phyloP scores from a whole-genome alignment of 2,888 invertebrate genomes.

The Exocentrus adspersus region DNA sequence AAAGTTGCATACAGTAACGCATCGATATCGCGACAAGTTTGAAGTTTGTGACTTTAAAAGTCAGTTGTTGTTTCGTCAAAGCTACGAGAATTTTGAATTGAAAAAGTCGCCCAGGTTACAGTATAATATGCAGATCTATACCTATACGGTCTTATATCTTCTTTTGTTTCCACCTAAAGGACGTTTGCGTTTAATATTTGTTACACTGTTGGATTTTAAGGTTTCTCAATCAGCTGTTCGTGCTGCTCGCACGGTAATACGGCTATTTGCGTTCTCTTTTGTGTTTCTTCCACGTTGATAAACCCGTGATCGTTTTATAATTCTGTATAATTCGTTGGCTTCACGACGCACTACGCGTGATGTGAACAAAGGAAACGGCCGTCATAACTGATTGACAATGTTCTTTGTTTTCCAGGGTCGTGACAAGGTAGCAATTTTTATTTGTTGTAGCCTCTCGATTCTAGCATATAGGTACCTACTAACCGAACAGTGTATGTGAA shows the following conservation, averaged over 20 bases:
- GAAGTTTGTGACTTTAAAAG: too few species aligned
- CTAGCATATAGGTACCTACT: too few species aligned
- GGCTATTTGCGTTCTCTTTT: conserved; percentile 15
- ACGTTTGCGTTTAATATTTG: not conserved
- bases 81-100: too few species aligned
- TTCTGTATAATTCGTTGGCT: not conserved
- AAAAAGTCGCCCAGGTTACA: too few species aligned
- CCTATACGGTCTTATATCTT: too few species aligned
- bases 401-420: not conserved
- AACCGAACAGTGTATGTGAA: too few species aligned
- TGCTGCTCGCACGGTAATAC: conserved; percentile 4
- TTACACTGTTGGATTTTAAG: conserved; percentile 2
- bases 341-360: not conserved
- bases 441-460: not conserved
- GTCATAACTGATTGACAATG: not conserved
- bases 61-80: too few species aligned
- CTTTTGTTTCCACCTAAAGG: too few species aligned
- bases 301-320: conserved; percentile 8
- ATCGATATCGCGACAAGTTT: too few species aligned
- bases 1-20: too few species aligned
- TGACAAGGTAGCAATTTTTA: not conserved
- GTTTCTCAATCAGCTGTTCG: conserved; percentile 22
- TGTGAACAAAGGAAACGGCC: not conserved
- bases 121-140: too few species aligned
- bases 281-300: conserved; percentile 20